Evolutionary conservation across 2,113 vertebrate genomes (phyloP).

Genomic region (Lontra canadensis): DNA sequence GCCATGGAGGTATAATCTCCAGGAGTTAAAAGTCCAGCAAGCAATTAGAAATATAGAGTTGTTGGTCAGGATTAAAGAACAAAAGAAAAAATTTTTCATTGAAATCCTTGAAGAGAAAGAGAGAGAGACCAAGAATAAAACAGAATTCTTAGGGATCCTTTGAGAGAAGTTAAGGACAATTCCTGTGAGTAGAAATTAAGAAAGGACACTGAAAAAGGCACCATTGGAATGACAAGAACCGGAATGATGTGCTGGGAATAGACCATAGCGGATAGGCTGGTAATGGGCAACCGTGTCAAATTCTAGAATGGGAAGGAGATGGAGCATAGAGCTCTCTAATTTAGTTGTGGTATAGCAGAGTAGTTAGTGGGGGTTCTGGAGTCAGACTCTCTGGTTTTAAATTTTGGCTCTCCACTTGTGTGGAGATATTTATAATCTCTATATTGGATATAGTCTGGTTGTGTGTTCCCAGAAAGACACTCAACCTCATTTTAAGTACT

Average conservation of each 20-base stretch:
- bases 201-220: not conserved
- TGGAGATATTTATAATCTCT: no score
- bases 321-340: not conserved
- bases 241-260: not conserved
- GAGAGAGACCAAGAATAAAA: not conserved
- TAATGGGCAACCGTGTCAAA: not conserved
- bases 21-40: not conserved
- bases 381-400: not conserved
- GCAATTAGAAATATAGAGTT: not conserved
- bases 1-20: not conserved
- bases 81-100: constrained; percentile 11
- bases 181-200: not conserved
- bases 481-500: not conserved
- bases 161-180: constrained; percentile 27
- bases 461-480: not conserved
- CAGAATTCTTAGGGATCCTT: not conserved
- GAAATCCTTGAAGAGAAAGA: not conserved
- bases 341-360: not conserved
- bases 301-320: not conserved
- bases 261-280: not conserved
- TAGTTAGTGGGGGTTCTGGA: not conserved
- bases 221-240: not conserved
- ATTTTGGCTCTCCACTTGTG: not conserved
- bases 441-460: not conserved
- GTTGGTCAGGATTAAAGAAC: not conserved